These are phyloP conservation scores for Cyanoderma ruficeps DNA, from an alignment of 2,113 vertebrate species.

Conservation along the genomic window DNA sequence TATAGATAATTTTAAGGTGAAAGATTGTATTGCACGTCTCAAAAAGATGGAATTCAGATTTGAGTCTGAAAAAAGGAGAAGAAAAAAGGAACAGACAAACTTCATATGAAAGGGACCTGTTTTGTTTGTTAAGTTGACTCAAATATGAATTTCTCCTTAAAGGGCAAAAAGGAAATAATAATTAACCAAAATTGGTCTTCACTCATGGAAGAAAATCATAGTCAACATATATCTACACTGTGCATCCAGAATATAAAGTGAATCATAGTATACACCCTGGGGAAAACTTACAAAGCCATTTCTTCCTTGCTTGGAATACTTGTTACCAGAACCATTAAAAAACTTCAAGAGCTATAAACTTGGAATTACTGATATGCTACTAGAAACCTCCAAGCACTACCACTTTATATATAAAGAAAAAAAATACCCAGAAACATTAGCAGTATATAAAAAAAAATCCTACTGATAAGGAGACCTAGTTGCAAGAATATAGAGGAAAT, in stretches of 20 bases:
- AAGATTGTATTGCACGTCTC: neutral
- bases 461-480: neutral
- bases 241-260: neutral
- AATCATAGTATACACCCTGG: neutral
- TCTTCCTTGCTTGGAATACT: neutral
- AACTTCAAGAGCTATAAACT: neutral
- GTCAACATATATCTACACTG: neutral
- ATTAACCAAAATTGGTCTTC: neutral
- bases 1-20: neutral
- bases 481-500: neutral
- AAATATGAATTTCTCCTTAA: neutral
- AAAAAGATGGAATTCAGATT: neutral
- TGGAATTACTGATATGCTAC: neutral
- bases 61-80: neutral
- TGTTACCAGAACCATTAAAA: neutral
- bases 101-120: neutral
- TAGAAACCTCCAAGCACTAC: neutral
- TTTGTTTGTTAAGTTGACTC: neutral
- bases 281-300: neutral
- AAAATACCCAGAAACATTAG: accelerated
- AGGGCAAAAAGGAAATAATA: neutral
- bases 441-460: neutral
- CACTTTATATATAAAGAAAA: neutral
- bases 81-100: neutral
- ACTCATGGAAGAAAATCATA: neutral